Evolutionary conservation across 2,797 vertebrate genomes (phyloP).

Genomic region (Lycodopsis pacificus): DNA sequence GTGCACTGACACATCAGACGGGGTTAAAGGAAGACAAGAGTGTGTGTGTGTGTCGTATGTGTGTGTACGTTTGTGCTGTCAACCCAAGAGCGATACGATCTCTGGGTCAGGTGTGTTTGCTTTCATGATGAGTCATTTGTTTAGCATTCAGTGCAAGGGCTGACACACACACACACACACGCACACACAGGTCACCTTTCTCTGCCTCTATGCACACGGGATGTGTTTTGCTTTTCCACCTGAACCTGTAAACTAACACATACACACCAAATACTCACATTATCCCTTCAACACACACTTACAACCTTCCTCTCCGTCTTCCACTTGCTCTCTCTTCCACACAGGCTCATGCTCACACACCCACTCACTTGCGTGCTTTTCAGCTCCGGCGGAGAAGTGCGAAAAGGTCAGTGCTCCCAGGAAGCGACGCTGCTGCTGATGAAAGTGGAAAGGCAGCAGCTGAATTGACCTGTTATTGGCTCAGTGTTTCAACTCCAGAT

Average conservation of each 20-base stretch:
- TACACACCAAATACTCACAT: neutral
- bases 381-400: neutral
- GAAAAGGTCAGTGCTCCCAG: conserved; percentile 50
- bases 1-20: conserved; percentile 12
- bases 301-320: conserved; percentile 4
- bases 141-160: conserved; percentile 25
- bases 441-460: conserved; percentile 47
- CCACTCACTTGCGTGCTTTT: neutral
- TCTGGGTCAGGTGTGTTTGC: conserved; percentile 27
- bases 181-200: neutral
- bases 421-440: conserved; percentile 27
- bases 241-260: neutral
- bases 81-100: neutral
- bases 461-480: conserved; percentile 55
- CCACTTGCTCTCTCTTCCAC: neutral
- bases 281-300: neutral
- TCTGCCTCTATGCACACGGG: neutral
- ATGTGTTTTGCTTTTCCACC: neutral
- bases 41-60: neutral
- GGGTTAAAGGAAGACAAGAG: conserved; percentile 14
- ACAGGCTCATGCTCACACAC: neutral
- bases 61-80: conserved; percentile 4
- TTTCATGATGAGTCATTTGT: conserved; percentile 41
- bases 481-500: conserved; percentile 38
- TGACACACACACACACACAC: conserved; percentile 7